Base-by-base conservation (phyloP, 2,797 vertebrate genomes). In the Tragopan temminckii region DNA sequence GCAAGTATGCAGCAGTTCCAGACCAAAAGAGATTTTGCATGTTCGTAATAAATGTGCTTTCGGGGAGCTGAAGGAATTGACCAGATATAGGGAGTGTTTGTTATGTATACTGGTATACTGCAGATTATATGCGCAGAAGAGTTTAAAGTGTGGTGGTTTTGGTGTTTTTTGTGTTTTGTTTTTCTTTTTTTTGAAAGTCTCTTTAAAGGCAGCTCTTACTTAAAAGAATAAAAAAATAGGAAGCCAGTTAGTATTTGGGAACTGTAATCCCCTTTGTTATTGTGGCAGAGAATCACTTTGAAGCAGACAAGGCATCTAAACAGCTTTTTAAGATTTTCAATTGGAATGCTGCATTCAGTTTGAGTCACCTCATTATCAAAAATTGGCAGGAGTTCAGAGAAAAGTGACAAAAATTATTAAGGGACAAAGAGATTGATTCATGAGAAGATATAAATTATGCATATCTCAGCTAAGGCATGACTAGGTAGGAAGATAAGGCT, bases 251-350 rank as follows among this genome's bases (percentile, higher is more conserved):
- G 53, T 83, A 75, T 93, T 89, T 89, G 64, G 48, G 61, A 88
- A 45, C 21, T 69, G 48, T 92, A 93, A 87, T 74, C 29, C 6
- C 43, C 57, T 78, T 85, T 93, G 70, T 92, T 93, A 46, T 20
- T 93, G 61, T 67, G 63, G n/a, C 29, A 40, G 59, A 86, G 40
- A 64, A 76, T 27, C n/a, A 29, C 50, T 90, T 91, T 90, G 82
- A 93, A 89, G 61, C 38, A 93, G 76, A 33, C 16, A 36, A 62
- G 59, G 31, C 63, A 58, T 78, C 64, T 86, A 76, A 93, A 69
- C 35, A 76, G n/a, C n/a, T 78, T 66, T 88, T 84, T 13, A 63
- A 81, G 21, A 75, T 64, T 93, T 92, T 83, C 33, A 38, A 0
- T 55, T 67, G 62, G 58, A 64, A 94, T 91, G 70, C 17, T 87